Evolutionary conservation across 2,888 invertebrate species (phyloP).

Genomic region (Dynastes grantii): DNA sequence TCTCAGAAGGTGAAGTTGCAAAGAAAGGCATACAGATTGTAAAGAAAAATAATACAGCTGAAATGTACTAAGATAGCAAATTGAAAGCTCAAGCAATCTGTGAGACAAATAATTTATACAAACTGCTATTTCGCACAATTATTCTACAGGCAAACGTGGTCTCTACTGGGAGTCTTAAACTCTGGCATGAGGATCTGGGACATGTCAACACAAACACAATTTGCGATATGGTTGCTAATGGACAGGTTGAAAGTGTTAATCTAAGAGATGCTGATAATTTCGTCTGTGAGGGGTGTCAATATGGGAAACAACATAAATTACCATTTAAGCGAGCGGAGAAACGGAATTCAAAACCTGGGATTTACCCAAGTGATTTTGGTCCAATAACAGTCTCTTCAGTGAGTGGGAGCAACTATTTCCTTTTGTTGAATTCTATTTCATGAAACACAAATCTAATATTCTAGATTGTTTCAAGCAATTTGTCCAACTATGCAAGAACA

Average conservation of each 20-base stretch:
- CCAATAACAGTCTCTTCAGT: conserved; percentile 5
- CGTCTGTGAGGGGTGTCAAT: conserved; percentile 56
- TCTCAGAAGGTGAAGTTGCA: conserved; percentile 62
- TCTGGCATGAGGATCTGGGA: conserved; percentile 60
- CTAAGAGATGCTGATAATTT: conserved; percentile 51
- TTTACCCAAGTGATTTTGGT: too few relatives aligned
- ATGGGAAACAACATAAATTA: conserved; percentile 55
- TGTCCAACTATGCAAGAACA: conserved; percentile 12
- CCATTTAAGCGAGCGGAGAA: conserved; percentile 41
- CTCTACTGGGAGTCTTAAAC: conserved; percentile 43
- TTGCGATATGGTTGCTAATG: conserved; percentile 52
- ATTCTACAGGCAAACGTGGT: background rate
- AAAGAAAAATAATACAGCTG: conserved; percentile 56
- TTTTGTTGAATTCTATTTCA: conserved; percentile 55
- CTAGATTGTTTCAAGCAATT: conserved; percentile 49
- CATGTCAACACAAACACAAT: conserved; percentile 58
- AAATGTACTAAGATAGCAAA: conserved; percentile 50
- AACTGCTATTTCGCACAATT: conserved; percentile 54
- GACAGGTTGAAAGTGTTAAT: conserved; percentile 52
- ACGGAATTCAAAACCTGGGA: background rate
- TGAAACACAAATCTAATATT: conserved; percentile 54
- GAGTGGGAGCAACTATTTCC: conserved; percentile 47
- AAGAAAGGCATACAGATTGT: conserved; percentile 59
- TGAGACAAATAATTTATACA: conserved; percentile 57
- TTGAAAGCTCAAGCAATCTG: conserved; percentile 49